A percentile compares a stretch with the other conserved stretches of the same genome.
phyloP scores from a whole-genome alignment of 2,113 vertebrate genomes.

The Periophthalmus modestus region DNA sequence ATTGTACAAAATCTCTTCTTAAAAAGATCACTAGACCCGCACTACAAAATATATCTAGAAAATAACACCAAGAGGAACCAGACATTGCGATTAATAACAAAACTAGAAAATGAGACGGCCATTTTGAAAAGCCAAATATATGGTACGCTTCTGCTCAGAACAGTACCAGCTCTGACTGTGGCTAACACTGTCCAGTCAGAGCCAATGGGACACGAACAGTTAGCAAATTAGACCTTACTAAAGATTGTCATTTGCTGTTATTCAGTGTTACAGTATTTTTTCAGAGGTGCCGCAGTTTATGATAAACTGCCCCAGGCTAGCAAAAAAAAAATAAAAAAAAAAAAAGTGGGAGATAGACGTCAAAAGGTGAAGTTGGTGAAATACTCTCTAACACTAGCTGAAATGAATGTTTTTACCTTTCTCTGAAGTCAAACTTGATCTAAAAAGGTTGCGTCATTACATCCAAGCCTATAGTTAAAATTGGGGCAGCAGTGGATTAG shows the following conservation, averaged over 20 bases:
- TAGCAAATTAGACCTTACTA: conserved; percentile 71
- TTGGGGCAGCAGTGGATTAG: background rate
- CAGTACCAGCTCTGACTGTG: conserved; percentile 63
- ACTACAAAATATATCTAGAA: conserved; percentile 73
- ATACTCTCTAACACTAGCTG: background rate
- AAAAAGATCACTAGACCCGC: conserved; percentile 65
- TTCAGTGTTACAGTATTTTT: conserved; percentile 30
- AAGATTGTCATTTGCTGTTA: conserved; percentile 80
- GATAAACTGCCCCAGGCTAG: conserved; percentile 5
- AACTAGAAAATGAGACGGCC: conserved; percentile 62
- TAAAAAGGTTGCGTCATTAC: too few species aligned
- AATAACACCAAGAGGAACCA: conserved; percentile 53
- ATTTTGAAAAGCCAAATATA: conserved; percentile 22
- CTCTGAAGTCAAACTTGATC: background rate
- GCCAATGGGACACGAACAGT: conserved; percentile 57
- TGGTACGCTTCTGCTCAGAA: conserved; percentile 40
- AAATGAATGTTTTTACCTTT: background rate
- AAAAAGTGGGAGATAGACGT: background rate
- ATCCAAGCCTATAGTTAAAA: too few species aligned
- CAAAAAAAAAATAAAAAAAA: conserved; percentile 8
- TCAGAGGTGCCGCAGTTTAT: conserved; percentile 11
- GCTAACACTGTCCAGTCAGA: conserved; percentile 53
- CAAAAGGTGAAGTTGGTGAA: background rate
- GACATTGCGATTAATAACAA: conserved; percentile 39
- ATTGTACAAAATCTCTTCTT: conserved; percentile 69